Evolutionary conservation across 2,113 vertebrate genomes (phyloP), one percentile per base, ranked within the genome.

Genomic region (Melanostigma gelatinosum): DNA sequence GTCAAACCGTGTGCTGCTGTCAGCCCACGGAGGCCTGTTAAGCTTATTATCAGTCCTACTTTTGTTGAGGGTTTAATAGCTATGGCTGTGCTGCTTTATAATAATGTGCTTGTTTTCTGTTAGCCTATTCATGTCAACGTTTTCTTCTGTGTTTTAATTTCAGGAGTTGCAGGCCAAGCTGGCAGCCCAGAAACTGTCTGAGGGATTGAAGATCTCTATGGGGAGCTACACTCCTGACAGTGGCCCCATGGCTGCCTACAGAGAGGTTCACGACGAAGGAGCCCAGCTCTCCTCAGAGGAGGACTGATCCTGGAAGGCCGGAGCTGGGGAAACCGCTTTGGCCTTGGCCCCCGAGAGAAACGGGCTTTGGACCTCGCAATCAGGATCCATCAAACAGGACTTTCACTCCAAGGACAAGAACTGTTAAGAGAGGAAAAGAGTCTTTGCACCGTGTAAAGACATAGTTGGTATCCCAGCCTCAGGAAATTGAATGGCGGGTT

Each of bases 151-250:
- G 80, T 91, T 91, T 90, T 87, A 72, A 86, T 91, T 89, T 89
- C 91, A 97, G 98, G 97, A 96, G 90, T 86, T 96, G 90, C 97
- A 98, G 87, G 97, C 96, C 85, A 98, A 95, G 89, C 89, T 96
- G 62, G 96, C 97, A 76, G 97, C 97, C 79, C 96, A 97, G 89
- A 99, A 96, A 88, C 94, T 99, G 89, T 95, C 96, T 18, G 95
- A 97, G 89, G 96, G 94, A 82, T 82, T 97, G 88, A 95, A 95
- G 84, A 84, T 96, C 88, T 95, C 94, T 91, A 96, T 97, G 95
- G 92, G 89, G 89, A 95, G 85, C 85, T 97, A 94, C 86, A 93
- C 94, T 93, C 96, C 96, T 75, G 97, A 98, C 72, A 92, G 94
- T 7, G 93, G 94, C 79, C 83, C 93, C 73, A 91, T 86, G 58